Conservation (phyloP, 2,797 vertebrate genomes). For the Thripadectes ignobilis region DNA sequence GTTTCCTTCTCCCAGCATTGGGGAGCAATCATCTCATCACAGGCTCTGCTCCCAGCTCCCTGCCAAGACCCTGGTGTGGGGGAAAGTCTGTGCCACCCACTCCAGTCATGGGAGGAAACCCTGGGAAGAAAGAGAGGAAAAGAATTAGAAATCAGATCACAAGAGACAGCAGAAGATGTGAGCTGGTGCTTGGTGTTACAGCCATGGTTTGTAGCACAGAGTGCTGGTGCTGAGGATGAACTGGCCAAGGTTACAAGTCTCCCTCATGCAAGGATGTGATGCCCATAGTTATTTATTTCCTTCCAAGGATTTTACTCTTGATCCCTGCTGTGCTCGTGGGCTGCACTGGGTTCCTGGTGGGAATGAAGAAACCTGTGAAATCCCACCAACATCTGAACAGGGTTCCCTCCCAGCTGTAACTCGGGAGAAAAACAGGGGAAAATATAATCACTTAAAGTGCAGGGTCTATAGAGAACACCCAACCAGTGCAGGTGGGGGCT, state of each 20-base stretch:
- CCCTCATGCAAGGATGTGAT: not conserved
- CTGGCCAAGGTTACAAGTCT: not conserved
- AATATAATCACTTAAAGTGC: not conserved
- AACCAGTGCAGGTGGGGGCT: not conserved
- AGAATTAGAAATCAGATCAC: not conserved
- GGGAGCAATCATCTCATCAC: not conserved
- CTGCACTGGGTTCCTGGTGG: too few relatives aligned
- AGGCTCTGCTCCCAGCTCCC: not conserved
- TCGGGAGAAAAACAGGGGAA: not conserved
- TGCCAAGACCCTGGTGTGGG: too few relatives aligned
- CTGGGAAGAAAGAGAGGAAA: not conserved
- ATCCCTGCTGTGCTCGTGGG: fast-evolving
- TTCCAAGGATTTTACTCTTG: not conserved
- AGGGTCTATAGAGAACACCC: not conserved
- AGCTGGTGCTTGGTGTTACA: not conserved
- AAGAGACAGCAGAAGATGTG: fast-evolving
- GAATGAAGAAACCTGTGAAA: not conserved
- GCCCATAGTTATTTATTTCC: not conserved
- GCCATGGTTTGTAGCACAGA: not conserved
- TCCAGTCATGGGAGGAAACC: not conserved
- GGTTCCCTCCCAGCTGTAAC: fast-evolving
- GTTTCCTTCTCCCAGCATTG: not conserved
- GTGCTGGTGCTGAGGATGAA: not conserved
- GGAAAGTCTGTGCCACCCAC: too few relatives aligned
- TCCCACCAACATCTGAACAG: not conserved